These are phyloP conservation scores for Zaprionus ornatus DNA, from an alignment of 1,140 invertebrate genomes.

Conservation along the genomic window DNA sequence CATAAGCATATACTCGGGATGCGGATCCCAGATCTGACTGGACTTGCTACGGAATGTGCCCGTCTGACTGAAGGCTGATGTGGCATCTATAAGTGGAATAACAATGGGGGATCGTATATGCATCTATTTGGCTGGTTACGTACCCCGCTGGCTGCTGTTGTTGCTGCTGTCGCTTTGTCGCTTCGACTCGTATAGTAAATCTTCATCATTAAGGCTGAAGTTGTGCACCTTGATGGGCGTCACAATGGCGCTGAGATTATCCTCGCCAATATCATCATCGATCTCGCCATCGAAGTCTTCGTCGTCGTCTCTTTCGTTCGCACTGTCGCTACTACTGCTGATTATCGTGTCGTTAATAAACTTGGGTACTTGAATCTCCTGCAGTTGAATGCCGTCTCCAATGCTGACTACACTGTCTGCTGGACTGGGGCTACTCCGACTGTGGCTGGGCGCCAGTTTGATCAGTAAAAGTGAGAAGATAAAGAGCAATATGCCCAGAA, in stretches of 20 bases:
- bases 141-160: constrained; percentile 66
- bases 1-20: constrained; percentile 88
- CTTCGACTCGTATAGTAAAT: constrained; percentile 82
- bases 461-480: too few species aligned
- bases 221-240: constrained; percentile 74
- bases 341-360: constrained; percentile 40
- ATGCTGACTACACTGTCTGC: constrained; percentile 1
- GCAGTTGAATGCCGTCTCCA: background rate
- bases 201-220: constrained; percentile 72
- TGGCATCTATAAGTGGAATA: constrained; percentile 48
- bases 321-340: constrained; percentile 15
- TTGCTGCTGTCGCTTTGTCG: constrained; percentile 60
- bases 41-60: constrained; percentile 87
- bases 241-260: constrained; percentile 63
- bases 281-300: constrained; percentile 19
- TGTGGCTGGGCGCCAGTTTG: too few species aligned
- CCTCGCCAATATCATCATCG: constrained; percentile 58
- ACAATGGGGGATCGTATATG: background rate
- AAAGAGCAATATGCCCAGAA: constrained; percentile 38
- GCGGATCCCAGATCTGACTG: constrained; percentile 89
- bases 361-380: constrained; percentile 15
- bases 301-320: constrained; percentile 38
- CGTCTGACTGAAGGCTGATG: constrained; percentile 75
- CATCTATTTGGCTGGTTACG: background rate
- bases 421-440: too few species aligned